Conservation (phyloP, 2,113 vertebrate species). For the Heteronetta atricapilla region DNA sequence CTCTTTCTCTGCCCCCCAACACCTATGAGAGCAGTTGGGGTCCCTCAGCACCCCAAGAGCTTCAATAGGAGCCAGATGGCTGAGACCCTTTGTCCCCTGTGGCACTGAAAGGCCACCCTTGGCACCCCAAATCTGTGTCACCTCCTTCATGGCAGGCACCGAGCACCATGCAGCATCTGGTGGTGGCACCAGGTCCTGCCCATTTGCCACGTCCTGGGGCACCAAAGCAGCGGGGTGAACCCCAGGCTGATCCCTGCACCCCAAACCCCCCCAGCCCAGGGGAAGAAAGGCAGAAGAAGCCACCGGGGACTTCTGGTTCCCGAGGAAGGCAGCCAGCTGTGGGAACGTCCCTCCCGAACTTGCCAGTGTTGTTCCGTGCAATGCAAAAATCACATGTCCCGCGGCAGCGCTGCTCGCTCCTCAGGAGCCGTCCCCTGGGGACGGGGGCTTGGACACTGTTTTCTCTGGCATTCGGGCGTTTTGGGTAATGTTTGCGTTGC, state of each 20-base stretch:
- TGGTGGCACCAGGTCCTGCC: not conserved
- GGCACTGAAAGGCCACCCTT: not conserved
- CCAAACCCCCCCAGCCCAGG: not conserved
- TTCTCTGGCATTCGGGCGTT: rapidly evolving
- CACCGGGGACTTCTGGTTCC: not conserved
- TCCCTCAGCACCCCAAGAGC: not conserved
- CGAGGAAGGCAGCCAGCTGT: constrained; percentile 4
- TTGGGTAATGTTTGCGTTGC: not conserved
- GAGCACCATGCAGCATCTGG: rapidly evolving
- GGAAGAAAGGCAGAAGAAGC: not conserved
- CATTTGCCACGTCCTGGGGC: not conserved
- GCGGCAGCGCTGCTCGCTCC: not conserved
- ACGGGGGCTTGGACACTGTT: not conserved
- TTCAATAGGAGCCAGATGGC: not conserved
- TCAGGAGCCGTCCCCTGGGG: not conserved
- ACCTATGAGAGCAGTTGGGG: not conserved
- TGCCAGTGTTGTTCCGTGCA: not conserved
- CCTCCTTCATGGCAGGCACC: not conserved
- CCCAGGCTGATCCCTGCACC: not conserved
- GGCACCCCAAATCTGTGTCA: not conserved
- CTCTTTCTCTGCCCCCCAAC: rapidly evolving
- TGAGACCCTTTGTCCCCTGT: not conserved
- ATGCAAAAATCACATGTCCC: not conserved
- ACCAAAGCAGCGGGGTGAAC: not conserved
- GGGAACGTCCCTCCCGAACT: not conserved